A percentile compares a stretch with the other conserved stretches of the same genome.
phyloP scores from a whole-genome alignment of 1,140 invertebrate species.

The Zaprionus lachaisei region DNA sequence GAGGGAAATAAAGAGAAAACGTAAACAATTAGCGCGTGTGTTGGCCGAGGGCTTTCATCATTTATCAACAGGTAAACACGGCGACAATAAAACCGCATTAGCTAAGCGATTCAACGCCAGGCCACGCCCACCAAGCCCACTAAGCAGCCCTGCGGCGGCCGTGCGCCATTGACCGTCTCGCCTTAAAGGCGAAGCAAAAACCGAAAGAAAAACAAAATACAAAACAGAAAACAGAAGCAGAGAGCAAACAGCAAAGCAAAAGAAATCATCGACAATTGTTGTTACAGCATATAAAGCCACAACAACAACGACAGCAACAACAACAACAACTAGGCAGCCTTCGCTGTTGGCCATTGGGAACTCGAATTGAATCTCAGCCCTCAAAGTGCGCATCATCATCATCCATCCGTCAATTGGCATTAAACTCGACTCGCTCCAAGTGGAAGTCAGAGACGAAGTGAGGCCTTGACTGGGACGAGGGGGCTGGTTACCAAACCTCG shows the following conservation, averaged over 20 bases:
- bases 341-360: conserved; percentile 19
- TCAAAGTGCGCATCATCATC: conserved; percentile 30
- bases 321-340: conserved; percentile 4
- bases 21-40: conserved; percentile 60
- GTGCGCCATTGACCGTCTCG: conserved; percentile 42
- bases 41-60: conserved; percentile 41
- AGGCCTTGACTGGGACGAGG: conserved; percentile 23
- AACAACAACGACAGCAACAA: neutral
- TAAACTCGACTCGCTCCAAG: conserved; percentile 9
- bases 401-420: conserved; percentile 21
- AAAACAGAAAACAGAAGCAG: conserved; percentile 38
- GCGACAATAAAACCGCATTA: conserved; percentile 73
- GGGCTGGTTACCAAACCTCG: conserved; percentile 8
- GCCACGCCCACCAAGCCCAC: conserved; percentile 51
- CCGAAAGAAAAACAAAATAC: conserved; percentile 14
- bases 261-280: conserved; percentile 37
- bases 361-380: conserved; percentile 29
- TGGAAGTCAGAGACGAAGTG: neutral
- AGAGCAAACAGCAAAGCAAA: conserved; percentile 30
- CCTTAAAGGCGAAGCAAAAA: conserved; percentile 7
- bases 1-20: conserved; percentile 19
- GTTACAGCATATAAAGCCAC: conserved; percentile 50
- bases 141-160: conserved; percentile 14
- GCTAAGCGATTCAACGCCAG: conserved; percentile 21
- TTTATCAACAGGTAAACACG: conserved; percentile 42